A percentile compares a stretch with the other conserved stretches of the same genome.
These are phyloP conservation scores for Lanius ludovicianus DNA, from an alignment of 2,113 vertebrate genomes.

Conservation along the genomic window DNA sequence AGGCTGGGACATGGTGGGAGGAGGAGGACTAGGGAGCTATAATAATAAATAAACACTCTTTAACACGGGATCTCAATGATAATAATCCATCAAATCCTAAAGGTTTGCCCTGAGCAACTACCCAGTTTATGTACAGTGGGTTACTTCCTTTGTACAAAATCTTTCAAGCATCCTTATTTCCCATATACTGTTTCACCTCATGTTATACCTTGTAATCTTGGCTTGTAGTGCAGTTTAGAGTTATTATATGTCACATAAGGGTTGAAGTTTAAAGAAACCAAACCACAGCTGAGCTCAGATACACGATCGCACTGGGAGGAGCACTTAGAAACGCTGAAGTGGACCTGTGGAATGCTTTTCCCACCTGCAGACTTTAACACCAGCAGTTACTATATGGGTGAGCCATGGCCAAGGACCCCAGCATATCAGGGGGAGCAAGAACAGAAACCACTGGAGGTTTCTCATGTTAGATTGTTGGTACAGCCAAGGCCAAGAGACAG, in stretches of 20 bases:
- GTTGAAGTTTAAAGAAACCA: constrained; percentile 22
- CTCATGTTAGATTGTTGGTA: not conserved
- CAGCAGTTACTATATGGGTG: not conserved
- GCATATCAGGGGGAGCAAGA: not conserved
- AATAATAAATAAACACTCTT: constrained; percentile 25
- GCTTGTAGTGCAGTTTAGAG: not conserved
- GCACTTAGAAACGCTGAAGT: rapidly evolving
- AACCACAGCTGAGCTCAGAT: not conserved
- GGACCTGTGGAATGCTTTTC: not conserved
- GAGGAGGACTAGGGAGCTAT: not conserved
- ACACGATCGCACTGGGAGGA: not conserved
- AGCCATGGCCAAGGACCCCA: not conserved
- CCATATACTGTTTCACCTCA: constrained; percentile 24
- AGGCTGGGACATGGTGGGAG: not conserved
- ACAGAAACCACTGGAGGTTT: not conserved
- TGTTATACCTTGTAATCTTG: constrained; percentile 31
- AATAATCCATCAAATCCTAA: constrained; percentile 43
- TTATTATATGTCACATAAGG: not conserved
- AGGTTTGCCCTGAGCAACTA: constrained; percentile 13
- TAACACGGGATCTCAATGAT: not conserved
- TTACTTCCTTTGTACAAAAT: constrained; percentile 33
- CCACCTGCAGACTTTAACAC: not conserved
- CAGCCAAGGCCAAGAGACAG: not conserved
- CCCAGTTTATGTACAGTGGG: not conserved
- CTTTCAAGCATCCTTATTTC: constrained; percentile 28